Evolutionary conservation across 2,113 vertebrate genomes (phyloP), one percentile per base, ranked within the genome.

Genomic region (Mastomys natalensis): DNA sequence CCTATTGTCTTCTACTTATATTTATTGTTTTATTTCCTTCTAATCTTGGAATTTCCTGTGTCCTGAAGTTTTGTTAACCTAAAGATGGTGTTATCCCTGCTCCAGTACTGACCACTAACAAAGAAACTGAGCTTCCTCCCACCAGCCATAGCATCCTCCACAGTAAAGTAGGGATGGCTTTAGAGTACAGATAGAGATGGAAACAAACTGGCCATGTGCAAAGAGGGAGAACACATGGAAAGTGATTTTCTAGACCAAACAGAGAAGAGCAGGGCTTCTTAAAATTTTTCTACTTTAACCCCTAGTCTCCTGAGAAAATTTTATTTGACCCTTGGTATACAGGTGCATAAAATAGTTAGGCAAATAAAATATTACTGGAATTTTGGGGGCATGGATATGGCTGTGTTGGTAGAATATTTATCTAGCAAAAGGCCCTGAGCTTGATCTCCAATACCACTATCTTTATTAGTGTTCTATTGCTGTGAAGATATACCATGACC

Each of bases 101-200:
- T 17, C 6, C 17, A 43, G 43, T 92, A 53, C 19, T 55, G 34
- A 40, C 72, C 48, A 24, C 7, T 21, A 60, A 29, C 51, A 90
- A 21, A 70, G 12, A 53, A 89, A 85, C 2, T 9, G 40, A 26
- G 8, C 10, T 72, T 26, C 40, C 5, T 74, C 24, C 43, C 6
- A 66, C 15, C 15, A 73, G 9, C 1, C 1, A 72, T 7, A 1
- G 12, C 43, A 81, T 3, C 19, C 24, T 55, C 7, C 10, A 4
- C 66, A 10, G 11, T 43, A 26, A 21, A 3, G 0, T 9, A 15
- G 11, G 22, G 11, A 82, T 29, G 2, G 7, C 34, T n/a, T 53
- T 62, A 40, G 37, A 43, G 3, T 74, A 48, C 45, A 16, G 29
- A n/a, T 1, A 62, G 21, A 73, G 26, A 48, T 10, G 37, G 43